These are phyloP conservation scores for Lepas anatifera DNA, from an alignment of 2,888 invertebrate species.

Conservation along the genomic window DNA sequence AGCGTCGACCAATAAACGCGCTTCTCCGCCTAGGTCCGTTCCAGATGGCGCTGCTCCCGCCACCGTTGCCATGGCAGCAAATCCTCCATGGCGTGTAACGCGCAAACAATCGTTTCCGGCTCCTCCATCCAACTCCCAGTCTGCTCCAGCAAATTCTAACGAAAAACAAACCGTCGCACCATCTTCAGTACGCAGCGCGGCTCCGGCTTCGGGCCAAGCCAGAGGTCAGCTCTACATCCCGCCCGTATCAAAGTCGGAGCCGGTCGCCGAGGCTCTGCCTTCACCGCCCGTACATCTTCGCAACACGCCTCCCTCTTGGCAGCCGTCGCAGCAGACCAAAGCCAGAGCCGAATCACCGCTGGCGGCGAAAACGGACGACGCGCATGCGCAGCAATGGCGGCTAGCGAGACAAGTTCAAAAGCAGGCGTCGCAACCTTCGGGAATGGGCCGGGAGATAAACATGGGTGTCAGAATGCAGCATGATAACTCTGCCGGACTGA, in stretches of 20 bases:
- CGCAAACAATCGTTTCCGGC: not conserved
- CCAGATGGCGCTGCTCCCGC: not conserved
- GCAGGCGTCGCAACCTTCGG: too few relatives aligned
- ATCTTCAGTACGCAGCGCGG: too few relatives aligned
- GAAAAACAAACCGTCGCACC: too few relatives aligned
- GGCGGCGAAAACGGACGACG: too few relatives aligned
- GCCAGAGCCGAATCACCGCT: not conserved
- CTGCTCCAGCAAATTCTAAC: not conserved
- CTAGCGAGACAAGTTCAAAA: not conserved
- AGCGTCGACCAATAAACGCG: too few relatives aligned
- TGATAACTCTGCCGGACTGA: too few relatives aligned
- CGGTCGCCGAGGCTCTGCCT: not conserved
- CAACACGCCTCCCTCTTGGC: not conserved
- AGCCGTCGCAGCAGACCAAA: not conserved
- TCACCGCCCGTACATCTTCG: not conserved
- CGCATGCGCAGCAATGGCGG: too few relatives aligned
- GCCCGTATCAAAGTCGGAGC: not conserved
- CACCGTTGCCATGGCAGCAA: not conserved
- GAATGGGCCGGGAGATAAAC: too few relatives aligned
- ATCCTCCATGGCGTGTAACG: not conserved
- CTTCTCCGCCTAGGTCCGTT: not conserved
- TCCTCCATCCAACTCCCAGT: not conserved
- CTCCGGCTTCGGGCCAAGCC: not conserved
- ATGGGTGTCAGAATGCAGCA: too few relatives aligned
- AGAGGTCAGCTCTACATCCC: not conserved